Evolutionary conservation across 2,797 vertebrate genomes (phyloP).

Genomic region (Ceryle rudis): DNA sequence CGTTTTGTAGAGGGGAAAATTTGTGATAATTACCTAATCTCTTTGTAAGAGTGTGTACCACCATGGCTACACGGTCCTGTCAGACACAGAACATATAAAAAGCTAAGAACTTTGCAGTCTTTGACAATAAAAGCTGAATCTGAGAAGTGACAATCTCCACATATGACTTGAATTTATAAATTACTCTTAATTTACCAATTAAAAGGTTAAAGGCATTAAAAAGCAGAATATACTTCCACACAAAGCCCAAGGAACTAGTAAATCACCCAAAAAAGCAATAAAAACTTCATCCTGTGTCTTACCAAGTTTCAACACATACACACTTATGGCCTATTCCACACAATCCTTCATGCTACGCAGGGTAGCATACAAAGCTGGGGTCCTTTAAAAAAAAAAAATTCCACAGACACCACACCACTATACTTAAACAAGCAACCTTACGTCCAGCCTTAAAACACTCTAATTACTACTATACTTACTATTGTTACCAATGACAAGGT

Average conservation of each 20-base stretch:
- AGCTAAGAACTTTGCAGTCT: neutral
- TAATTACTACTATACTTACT: neutral
- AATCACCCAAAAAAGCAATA: neutral
- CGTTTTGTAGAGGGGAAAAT: neutral
- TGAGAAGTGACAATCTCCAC: neutral
- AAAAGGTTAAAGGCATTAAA: neutral
- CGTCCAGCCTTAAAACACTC: neutral
- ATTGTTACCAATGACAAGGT: neutral
- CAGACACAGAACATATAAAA: neutral
- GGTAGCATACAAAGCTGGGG: neutral
- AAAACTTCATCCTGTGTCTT: neutral
- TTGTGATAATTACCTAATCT: no score
- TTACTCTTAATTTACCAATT: neutral
- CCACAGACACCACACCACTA: neutral
- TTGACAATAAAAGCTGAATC: neutral
- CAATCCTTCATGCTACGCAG: neutral
- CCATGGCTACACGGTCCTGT: neutral
- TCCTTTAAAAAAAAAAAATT: neutral
- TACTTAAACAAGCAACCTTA: neutral
- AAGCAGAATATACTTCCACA: neutral
- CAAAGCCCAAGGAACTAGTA: neutral
- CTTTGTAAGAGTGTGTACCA: neutral
- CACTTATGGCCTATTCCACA: neutral
- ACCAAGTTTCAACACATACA: neutral
- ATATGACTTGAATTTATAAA: neutral